Percentiles rank a stretch among this genome's conserved stretches.
These are phyloP conservation scores for Thera britannica DNA, from an alignment of 2,888 invertebrate species.

Conservation along the genomic window DNA sequence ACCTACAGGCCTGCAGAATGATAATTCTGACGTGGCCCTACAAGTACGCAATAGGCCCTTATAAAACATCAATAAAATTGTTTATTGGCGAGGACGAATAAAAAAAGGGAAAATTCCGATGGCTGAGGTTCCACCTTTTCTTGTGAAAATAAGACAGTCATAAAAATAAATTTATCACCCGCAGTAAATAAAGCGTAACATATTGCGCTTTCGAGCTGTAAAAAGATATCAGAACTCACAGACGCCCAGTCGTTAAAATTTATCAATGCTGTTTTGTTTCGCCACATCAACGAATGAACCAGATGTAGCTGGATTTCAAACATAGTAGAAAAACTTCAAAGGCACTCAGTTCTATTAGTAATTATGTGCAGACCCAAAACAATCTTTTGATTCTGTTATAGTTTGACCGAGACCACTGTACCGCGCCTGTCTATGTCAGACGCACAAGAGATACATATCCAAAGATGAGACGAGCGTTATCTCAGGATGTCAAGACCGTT, in stretches of 20 bases:
- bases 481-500: too few species aligned
- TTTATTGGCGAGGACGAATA: conserved; percentile 62
- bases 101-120: conserved; percentile 64
- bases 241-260: conserved; percentile 57
- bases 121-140: conserved; percentile 57
- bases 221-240: conserved; percentile 62
- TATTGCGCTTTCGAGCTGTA: conserved; percentile 69
- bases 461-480: too few species aligned
- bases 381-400: too few species aligned
- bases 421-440: too few species aligned
- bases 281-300: conserved; percentile 11
- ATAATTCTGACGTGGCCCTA: conserved; percentile 3
- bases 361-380: too few species aligned
- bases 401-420: too few species aligned
- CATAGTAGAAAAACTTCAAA: not conserved
- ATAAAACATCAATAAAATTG: conserved; percentile 65
- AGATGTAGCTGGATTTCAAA: not conserved
- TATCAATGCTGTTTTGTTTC: conserved; percentile 50
- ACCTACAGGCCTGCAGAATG: not conserved
- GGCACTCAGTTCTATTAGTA: too few species aligned
- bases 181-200: conserved; percentile 78
- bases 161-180: conserved; percentile 77
- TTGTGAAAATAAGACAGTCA: conserved; percentile 76
- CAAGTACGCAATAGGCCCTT: conserved; percentile 15
- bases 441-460: too few species aligned